phyloP scores from a whole-genome alignment of 2,888 invertebrate genomes.

The Callosobruchus maculatus region DNA sequence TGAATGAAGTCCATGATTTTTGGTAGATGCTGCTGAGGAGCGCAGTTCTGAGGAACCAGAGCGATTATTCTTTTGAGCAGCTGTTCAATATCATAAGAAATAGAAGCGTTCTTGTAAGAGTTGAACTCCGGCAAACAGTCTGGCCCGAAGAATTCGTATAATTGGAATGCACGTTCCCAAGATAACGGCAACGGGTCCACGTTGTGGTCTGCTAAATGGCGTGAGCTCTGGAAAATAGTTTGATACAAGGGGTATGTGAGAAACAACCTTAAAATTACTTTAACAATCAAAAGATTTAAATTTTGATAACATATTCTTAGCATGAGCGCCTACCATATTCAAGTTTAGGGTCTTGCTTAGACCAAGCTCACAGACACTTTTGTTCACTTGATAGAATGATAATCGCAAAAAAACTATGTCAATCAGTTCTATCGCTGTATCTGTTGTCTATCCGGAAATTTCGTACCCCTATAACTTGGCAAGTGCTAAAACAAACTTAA shows the following conservation, averaged over 20 bases:
- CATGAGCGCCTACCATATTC: no score
- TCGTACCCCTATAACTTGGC: no score
- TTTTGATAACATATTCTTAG: no score
- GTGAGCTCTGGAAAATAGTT: conserved; percentile 45
- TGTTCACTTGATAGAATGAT: no score
- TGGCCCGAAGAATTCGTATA: conserved; percentile 80
- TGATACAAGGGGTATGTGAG: not conserved
- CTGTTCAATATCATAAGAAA: conserved; percentile 78
- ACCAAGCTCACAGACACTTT: no score
- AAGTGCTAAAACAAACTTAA: no score
- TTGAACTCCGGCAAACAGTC: conserved; percentile 78
- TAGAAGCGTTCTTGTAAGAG: conserved; percentile 68
- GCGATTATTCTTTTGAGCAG: conserved; percentile 67
- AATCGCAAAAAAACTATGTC: no score
- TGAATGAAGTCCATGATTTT: conserved; percentile 37
- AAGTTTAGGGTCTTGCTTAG: no score
- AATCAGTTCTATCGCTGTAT: no score
- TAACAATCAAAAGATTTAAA: no score
- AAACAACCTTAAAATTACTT: not conserved
- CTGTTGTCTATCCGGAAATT: no score
- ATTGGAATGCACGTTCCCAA: conserved; percentile 70
- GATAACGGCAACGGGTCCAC: conserved; percentile 65
- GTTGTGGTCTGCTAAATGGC: conserved; percentile 73
- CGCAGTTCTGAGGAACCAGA: conserved; percentile 64
- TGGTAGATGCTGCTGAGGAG: conserved; percentile 61